A percentile compares a stretch with the other conserved stretches of the same genome.
Conservation (phyloP, 2,888 invertebrate species). For the Quadriops clusia region DNA sequence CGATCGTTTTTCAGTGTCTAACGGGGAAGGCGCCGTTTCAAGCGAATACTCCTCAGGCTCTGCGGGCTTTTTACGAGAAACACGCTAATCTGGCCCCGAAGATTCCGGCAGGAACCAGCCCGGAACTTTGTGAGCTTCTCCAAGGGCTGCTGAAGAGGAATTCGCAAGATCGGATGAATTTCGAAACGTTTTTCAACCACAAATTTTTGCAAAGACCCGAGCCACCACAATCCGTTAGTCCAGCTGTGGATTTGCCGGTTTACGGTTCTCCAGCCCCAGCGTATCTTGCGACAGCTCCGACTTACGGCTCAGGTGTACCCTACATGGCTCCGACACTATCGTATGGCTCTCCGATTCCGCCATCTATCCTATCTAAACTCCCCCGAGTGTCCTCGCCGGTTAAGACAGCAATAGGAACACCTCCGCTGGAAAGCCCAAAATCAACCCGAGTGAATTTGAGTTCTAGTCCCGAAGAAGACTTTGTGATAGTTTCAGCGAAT, state of each 20-base stretch:
- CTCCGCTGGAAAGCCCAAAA: constrained; percentile 34
- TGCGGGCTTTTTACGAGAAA: constrained; percentile 94
- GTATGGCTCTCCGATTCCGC: too few species aligned
- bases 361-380: too few species aligned
- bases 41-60: constrained; percentile 93
- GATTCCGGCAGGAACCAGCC: constrained; percentile 88
- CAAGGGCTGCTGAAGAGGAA: constrained; percentile 80
- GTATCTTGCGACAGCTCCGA: constrained; percentile 28
- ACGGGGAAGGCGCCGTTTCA: constrained; percentile 98
- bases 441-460: constrained; percentile 33
- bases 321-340: too few species aligned
- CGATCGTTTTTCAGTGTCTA: constrained; percentile 81
- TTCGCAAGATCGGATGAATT: constrained; percentile 90
- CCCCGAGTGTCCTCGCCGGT: too few species aligned
- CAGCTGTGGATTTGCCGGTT: too few species aligned
- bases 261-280: too few species aligned
- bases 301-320: too few species aligned
- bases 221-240: constrained; percentile 38
- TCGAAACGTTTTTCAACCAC: constrained; percentile 92
- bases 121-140: constrained; percentile 77
- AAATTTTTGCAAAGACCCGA: constrained; percentile 68
- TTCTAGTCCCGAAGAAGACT: constrained; percentile 68
- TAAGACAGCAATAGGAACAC: constrained; percentile 27
- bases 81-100: constrained; percentile 82
- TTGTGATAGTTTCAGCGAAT: constrained; percentile 67